phyloP scores from a whole-genome alignment of 2,888 invertebrate genomes.

The Drosophila anomalata region DNA sequence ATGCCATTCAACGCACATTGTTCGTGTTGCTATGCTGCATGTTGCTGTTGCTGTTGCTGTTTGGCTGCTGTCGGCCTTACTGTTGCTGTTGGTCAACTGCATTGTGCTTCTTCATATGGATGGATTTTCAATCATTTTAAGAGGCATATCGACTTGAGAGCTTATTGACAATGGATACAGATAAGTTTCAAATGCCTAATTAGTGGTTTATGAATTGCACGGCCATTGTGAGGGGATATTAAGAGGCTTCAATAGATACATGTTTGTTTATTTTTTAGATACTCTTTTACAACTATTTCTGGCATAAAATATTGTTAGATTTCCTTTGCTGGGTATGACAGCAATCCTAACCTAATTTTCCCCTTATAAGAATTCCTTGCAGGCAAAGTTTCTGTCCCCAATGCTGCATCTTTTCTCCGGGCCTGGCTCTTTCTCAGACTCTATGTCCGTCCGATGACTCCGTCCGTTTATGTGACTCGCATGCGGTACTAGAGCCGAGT shows the following conservation, averaged over 20 bases:
- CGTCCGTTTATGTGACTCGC: conserved; percentile 52
- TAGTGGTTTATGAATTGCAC: conserved; percentile 4
- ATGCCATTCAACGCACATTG: conserved; percentile 61
- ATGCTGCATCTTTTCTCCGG: conserved; percentile 4
- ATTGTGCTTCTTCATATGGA: conserved; percentile 38
- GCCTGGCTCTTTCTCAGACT: not conserved
- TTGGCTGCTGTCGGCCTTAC: not conserved
- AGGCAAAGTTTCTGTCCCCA: conserved; percentile 23
- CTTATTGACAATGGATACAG: conserved; percentile 13
- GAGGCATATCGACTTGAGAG: conserved; percentile 30
- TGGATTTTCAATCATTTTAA: conserved; percentile 36
- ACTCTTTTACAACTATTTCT: not conserved
- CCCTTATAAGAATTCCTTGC: conserved; percentile 30
- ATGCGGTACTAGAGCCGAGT: conserved; percentile 29
- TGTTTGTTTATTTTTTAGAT: not conserved
- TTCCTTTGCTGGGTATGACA: conserved; percentile 16
- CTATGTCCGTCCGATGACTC: conserved; percentile 24
- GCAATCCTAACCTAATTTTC: not conserved
- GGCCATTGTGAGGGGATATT: not conserved
- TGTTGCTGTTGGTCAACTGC: conserved; percentile 36
- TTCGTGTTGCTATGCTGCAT: conserved; percentile 35
- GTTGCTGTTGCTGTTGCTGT: conserved; percentile 26
- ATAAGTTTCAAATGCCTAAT: conserved; percentile 9
- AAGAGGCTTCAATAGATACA: not conserved
- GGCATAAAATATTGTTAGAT: not conserved